Base-by-base conservation (phyloP, 2,888 invertebrate genomes). In the Tinea trinotella region DNA sequence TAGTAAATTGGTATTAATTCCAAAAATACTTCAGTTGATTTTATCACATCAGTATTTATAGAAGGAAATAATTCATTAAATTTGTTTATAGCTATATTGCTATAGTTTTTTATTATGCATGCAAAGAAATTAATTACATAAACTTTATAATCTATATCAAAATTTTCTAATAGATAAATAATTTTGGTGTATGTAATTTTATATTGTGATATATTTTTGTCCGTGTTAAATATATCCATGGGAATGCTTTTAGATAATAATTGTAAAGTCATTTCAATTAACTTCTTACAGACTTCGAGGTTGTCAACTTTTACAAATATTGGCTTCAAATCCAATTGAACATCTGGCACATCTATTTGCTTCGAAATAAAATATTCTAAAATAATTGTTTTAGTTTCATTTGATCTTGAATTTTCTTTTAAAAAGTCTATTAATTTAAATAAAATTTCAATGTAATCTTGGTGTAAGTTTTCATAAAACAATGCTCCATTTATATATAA, bases 401-500 rank as follows among this genome's bases (percentile, higher is more conserved):
- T 30, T 20, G 57, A 57, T 24, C 61, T 62, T 52, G 57, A 50
- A 57, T 63, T 61, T 7, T 74, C 68, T 62, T 74, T 71, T 59
- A 82, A 81, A 68, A 79, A 87, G 22, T 77, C 60, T 52, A 83
- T 74, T 53, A 89, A 64, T 60, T 76, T 68, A 44, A 68, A 59
- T 34, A 89, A 61, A 50, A 86, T 71, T 34, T 66, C 64, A 54
- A 73, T 64, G 64, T 90, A 90, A 62, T 90, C 87, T 1, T 64
- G 62, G 53, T 82, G 76, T 15, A 90, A 61, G 58, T 76, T 70
- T 48, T 78, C 66, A 66, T 87, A 88, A 63, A 88, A 82, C 58
- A 84, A 67, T 55, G 87, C 82, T 57, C 78, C 78, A 63, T 87
- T 85, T 55, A 78, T 73, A 59, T 80, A 82, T 6, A 90, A 64